Conservation (phyloP, 1,140 invertebrate species). For the Apis dorsata region DNA sequence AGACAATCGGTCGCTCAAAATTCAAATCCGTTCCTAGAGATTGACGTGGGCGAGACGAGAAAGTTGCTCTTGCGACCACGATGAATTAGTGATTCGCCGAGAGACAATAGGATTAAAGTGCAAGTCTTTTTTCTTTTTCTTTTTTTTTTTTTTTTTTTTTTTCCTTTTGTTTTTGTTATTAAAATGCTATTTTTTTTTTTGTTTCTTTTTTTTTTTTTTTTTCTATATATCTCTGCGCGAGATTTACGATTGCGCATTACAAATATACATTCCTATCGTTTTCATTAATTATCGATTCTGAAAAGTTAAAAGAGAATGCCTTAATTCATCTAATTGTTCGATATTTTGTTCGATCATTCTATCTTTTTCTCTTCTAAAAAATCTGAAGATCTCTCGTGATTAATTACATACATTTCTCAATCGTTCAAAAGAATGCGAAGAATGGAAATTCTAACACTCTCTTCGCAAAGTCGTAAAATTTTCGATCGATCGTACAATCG, state of each 20-base stretch:
- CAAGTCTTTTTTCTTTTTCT: constrained; percentile 1
- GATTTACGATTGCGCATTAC: constrained; percentile 1
- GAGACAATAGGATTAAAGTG: constrained; percentile 58
- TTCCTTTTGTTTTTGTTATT: too few relatives aligned
- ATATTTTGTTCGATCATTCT: too few relatives aligned
- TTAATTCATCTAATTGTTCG: too few relatives aligned
- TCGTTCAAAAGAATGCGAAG: too few relatives aligned
- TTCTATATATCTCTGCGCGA: not conserved
- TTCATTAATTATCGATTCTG: not conserved
- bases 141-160: constrained; percentile 6
- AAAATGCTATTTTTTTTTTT: too few relatives aligned
- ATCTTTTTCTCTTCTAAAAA: too few relatives aligned
- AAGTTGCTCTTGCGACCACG: constrained; percentile 12
- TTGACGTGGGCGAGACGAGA: constrained; percentile 44
- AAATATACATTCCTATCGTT: not conserved
- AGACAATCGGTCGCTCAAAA: constrained; percentile 44
- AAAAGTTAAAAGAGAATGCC: not conserved
- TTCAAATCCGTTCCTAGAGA: constrained; percentile 59
- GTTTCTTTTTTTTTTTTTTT: not conserved
- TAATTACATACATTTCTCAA: too few relatives aligned
- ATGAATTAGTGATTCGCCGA: constrained; percentile 31
- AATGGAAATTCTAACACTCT: too few relatives aligned
- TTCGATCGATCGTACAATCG: too few relatives aligned
- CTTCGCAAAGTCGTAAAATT: too few relatives aligned
- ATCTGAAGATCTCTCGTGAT: too few relatives aligned